Evolutionary conservation across 2,113 vertebrate genomes (phyloP).

Genomic region (Thamnophis sirtalis): DNA sequence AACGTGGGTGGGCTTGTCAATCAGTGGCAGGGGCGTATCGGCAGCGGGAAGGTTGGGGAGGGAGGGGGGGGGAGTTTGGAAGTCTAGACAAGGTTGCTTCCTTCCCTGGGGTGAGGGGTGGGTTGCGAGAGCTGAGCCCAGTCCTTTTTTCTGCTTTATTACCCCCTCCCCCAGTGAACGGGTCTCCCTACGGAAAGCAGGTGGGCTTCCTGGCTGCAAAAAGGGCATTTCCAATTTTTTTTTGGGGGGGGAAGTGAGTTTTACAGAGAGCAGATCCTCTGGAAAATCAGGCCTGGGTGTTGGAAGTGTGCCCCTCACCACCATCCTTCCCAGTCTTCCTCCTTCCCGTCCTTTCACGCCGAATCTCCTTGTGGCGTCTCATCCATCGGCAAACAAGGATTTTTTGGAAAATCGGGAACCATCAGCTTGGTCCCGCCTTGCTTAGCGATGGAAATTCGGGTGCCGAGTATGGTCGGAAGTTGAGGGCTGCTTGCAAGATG

Average conservation of each 20-base stretch:
- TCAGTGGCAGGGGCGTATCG: not conserved
- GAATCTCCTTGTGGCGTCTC: not conserved
- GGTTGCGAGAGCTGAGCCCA: not conserved
- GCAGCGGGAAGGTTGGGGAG: not conserved
- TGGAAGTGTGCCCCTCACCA: not conserved
- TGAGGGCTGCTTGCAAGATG: not conserved
- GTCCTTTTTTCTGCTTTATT: not conserved
- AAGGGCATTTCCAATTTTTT: not conserved
- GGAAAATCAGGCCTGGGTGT: not conserved
- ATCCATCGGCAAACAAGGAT: not conserved
- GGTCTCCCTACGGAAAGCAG: not conserved
- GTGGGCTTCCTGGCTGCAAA: not conserved
- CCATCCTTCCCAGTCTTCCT: too few species aligned
- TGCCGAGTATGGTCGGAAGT: too few species aligned
- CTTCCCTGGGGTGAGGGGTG: not conserved
- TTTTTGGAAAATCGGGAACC: not conserved
- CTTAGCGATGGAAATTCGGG: too few species aligned
- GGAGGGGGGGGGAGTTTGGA: slow-evolving; percentile 2
- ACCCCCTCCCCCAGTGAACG: not conserved
- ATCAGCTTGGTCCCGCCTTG: not conserved
- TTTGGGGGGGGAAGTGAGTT: too few species aligned
- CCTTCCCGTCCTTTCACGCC: not conserved
- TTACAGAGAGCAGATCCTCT: not conserved
- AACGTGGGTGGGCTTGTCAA: slow-evolving; percentile 6
- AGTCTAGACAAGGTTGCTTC: not conserved